Base-by-base conservation (phyloP, 1,140 invertebrate species). In the Thaumetopoea pityocampa region DNA sequence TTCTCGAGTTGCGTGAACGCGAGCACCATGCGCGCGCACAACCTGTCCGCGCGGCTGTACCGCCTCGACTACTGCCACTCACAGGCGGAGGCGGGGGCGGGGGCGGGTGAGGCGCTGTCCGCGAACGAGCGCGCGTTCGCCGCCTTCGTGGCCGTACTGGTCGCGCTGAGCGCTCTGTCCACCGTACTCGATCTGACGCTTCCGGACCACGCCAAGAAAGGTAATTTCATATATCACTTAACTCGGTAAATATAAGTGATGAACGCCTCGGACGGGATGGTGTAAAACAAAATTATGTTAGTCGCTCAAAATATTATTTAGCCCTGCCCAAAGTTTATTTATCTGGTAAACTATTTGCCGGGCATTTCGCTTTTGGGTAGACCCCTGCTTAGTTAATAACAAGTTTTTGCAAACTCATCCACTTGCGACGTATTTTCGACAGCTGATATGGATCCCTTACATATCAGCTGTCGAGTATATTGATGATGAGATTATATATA, bases 1-100 rank as follows among this genome's bases (percentile, higher is more conserved):
- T 78, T 81, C 37, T 48, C 53, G 11, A 57, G 59, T 0, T 81
- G 77, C 34, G 63, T 81, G 14, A 76, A 81, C 52, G 53, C 60
- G 18, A 65, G 35, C 23, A 67, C 54, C 26, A 54, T 53, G 40
- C 26, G 55, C 0, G 8, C 34, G 4, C 64, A 81, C 64, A 59
- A 67, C 28, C 52, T 81, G 23, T 59, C 61, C 1, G 67, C 71
- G 10, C 53, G 43, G 0, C 58, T 71, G 11, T 57, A 58, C 42
- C 30, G 42, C 12, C 48, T 72, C 24, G 67, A 74, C 8, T 74
- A 77, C 63, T 79, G 77, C 54, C 41, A 18, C 16, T n/a, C n/a
- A 9, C 9, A 10, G 23, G 40, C 48, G 46, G 16, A 20, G 5
- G 35, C 38, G 9, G 19, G 1, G 3, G 19, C 26, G 17, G 24